Evolutionary conservation across 2,888 invertebrate species (phyloP).

Genomic region (Bellardia pandia): DNA sequence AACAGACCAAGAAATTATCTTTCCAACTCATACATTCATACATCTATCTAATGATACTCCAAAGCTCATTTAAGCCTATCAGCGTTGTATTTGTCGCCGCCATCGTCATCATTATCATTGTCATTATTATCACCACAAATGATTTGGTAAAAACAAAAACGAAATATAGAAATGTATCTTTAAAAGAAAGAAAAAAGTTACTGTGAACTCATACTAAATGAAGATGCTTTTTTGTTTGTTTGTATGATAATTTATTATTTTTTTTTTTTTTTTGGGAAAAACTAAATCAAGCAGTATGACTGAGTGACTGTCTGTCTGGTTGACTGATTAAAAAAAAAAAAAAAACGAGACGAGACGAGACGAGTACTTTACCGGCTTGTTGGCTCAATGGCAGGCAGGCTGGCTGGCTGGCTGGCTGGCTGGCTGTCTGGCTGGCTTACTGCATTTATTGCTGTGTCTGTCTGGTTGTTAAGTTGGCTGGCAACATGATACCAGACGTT

Average conservation of each 20-base stretch:
- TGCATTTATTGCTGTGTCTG: constrained; percentile 31
- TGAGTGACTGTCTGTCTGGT: constrained; percentile 50
- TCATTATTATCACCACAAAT: constrained; percentile 68
- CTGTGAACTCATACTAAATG: neutral
- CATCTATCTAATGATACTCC: constrained; percentile 53
- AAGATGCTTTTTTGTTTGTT: constrained; percentile 41
- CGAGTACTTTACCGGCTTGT: constrained; percentile 41
- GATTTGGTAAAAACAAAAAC: constrained; percentile 52
- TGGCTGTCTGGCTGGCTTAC: constrained; percentile 17
- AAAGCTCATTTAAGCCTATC: constrained; percentile 68
- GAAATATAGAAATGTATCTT: neutral
- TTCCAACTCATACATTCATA: constrained; percentile 18
- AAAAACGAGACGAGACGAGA: constrained; percentile 5
- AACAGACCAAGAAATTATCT: constrained; percentile 29
- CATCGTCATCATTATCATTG: constrained; percentile 56
- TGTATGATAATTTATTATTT: neutral
- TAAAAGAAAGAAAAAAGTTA: neutral
- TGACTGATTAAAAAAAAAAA: constrained; percentile 50
- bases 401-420: constrained; percentile 25
- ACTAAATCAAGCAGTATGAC: constrained; percentile 52
- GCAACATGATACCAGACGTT: constrained; percentile 69
- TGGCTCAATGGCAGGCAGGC: constrained; percentile 28
- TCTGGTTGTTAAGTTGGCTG: constrained; percentile 33
- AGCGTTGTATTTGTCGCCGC: constrained; percentile 28
- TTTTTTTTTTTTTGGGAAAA: constrained; percentile 19